Evolutionary conservation across 2,888 invertebrate species (phyloP).

Genomic region (Drosophila testacea): DNA sequence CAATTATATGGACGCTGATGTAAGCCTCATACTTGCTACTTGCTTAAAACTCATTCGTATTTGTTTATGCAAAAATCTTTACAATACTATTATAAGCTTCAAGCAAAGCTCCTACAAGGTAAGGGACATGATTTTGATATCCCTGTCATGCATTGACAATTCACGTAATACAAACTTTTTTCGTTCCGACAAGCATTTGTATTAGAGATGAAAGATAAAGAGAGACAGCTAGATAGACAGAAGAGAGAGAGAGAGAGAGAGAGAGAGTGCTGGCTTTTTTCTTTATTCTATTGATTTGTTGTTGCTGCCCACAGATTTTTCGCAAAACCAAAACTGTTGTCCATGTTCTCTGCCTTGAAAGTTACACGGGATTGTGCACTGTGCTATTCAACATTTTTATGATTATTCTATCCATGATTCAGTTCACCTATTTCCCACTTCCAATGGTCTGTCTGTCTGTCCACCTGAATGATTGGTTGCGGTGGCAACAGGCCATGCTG

Average conservation of each 20-base stretch:
- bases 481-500: slow-evolving; percentile 62
- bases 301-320: slow-evolving; percentile 45
- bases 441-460: slow-evolving; percentile 4
- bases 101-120: slow-evolving; percentile 1
- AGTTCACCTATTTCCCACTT: neutral
- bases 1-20: slow-evolving; percentile 17
- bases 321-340: slow-evolving; percentile 43
- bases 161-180: slow-evolving; percentile 31
- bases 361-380: slow-evolving; percentile 34
- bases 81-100: slow-evolving; percentile 31
- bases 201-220: slow-evolving; percentile 32
- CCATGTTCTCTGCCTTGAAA: slow-evolving; percentile 24
- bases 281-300: slow-evolving; percentile 20
- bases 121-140: slow-evolving; percentile 12
- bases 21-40: slow-evolving; percentile 1
- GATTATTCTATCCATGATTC: slow-evolving; percentile 57
- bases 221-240: slow-evolving; percentile 3
- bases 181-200: slow-evolving; percentile 37
- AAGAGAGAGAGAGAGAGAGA: neutral
- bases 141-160: slow-evolving; percentile 62
- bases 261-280: neutral
- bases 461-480: slow-evolving; percentile 58
- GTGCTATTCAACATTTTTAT: slow-evolving; percentile 61
- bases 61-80: slow-evolving; percentile 23
- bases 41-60: slow-evolving; percentile 4